Percentiles rank a stretch among this genome's conserved stretches.
Conservation (phyloP, 2,888 invertebrate species). For the Phortica magna region DNA sequence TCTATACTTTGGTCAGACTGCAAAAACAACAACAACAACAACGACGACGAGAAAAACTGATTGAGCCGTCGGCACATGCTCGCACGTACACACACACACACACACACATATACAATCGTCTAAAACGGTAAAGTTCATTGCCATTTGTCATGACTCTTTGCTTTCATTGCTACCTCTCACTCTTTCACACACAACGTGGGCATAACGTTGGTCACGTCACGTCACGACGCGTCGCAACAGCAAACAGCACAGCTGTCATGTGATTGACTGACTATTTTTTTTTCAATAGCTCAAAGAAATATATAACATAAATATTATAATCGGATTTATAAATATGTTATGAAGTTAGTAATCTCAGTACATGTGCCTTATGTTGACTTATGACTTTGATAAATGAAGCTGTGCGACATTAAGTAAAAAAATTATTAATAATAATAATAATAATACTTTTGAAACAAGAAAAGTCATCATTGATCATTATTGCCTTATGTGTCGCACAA, state of each 20-base stretch:
- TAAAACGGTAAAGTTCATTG: slow-evolving; percentile 73
- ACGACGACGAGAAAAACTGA: neutral
- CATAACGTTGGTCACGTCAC: neutral
- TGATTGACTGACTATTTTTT: slow-evolving; percentile 8
- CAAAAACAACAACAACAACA: neutral
- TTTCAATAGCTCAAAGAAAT: neutral
- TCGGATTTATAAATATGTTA: slow-evolving; percentile 28
- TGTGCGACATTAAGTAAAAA: too few relatives aligned
- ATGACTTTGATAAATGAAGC: too few relatives aligned
- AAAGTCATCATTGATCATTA: too few relatives aligned
- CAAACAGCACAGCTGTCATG: slow-evolving; percentile 33
- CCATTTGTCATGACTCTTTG: slow-evolving; percentile 61
- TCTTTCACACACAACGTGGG: neutral
- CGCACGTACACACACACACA: slow-evolving; percentile 44
- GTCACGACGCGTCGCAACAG: slow-evolving; percentile 10
- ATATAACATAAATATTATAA: neutral
- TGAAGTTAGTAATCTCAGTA: neutral
- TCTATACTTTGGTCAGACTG: neutral
- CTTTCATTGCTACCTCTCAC: neutral
- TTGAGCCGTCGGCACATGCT: neutral
- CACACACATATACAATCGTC: neutral
- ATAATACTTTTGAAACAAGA: too few relatives aligned
- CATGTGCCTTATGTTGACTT: too few relatives aligned
- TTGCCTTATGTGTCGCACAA: too few relatives aligned
- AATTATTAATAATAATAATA: too few relatives aligned